phyloP scores from a whole-genome alignment of 2,113 vertebrate species.

The Noctilio leporinus region DNA sequence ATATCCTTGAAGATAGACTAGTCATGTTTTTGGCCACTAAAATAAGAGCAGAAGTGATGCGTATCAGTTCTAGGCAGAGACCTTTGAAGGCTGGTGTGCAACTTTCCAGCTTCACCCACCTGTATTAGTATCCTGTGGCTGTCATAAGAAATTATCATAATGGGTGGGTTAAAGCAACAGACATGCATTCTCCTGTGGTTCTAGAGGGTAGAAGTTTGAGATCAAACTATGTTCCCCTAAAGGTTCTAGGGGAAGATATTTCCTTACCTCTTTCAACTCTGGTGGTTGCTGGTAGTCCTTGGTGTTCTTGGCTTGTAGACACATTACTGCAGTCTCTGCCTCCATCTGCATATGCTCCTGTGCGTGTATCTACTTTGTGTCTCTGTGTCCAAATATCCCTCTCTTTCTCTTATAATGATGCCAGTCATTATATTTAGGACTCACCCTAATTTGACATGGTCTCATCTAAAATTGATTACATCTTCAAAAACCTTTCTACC shows the following conservation, averaged over 20 bases:
- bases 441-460: background rate
- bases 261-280: background rate
- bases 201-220: background rate
- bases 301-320: background rate
- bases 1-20: background rate
- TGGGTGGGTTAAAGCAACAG: background rate
- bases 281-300: no score
- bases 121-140: background rate
- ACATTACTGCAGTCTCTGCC: fast-evolving
- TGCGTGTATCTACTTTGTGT: background rate
- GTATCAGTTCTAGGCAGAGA: background rate
- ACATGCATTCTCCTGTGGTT: background rate
- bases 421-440: background rate
- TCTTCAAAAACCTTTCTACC: background rate
- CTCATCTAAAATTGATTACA: background rate
- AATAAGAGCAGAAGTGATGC: background rate
- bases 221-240: background rate
- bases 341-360: background rate
- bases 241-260: background rate
- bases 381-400: background rate
- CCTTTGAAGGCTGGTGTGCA: background rate
- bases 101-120: background rate
- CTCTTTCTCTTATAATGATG: background rate
- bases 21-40: background rate
- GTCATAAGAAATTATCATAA: background rate